phyloP scores from a whole-genome alignment of 2,888 invertebrate species.

The Ophioninae sp. region DNA sequence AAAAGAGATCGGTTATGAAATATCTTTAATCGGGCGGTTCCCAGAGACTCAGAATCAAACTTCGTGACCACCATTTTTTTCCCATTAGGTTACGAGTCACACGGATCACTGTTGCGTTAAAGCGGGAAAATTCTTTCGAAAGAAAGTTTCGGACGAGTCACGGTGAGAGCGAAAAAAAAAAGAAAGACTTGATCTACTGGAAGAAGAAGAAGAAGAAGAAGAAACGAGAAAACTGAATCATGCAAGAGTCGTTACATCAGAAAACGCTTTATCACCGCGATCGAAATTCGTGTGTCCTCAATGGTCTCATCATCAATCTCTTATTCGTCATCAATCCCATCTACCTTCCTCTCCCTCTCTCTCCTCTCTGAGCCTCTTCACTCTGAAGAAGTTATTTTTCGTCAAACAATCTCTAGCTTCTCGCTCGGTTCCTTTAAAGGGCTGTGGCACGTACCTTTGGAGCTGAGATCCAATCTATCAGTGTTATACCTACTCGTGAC shows the following conservation, averaged over 20 bases:
- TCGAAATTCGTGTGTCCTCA: conserved; percentile 17
- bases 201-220: conserved; percentile 18
- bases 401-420: conserved; percentile 37
- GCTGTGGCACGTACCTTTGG: conserved; percentile 62
- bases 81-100: too few species aligned
- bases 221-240: conserved; percentile 3
- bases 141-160: conserved; percentile 14
- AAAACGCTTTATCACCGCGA: conserved; percentile 38
- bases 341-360: neutral
- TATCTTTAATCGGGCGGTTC: too few species aligned
- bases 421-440: conserved; percentile 54
- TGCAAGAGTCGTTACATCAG: conserved; percentile 3
- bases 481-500: conserved; percentile 59
- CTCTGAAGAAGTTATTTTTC: conserved; percentile 10
- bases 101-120: neutral
- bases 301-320: conserved; percentile 44
- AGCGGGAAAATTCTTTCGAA: conserved; percentile 4
- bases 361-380: too few species aligned
- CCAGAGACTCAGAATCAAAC: neutral
- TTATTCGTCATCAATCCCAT: conserved; percentile 37
- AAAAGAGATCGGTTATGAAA: neutral
- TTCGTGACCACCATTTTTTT: neutral
- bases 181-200: neutral
- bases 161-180: conserved; percentile 12
- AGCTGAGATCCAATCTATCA: conserved; percentile 58